Conservation (phyloP, 2,797 vertebrate genomes). For the Cynodonichthys magdalenae region DNA sequence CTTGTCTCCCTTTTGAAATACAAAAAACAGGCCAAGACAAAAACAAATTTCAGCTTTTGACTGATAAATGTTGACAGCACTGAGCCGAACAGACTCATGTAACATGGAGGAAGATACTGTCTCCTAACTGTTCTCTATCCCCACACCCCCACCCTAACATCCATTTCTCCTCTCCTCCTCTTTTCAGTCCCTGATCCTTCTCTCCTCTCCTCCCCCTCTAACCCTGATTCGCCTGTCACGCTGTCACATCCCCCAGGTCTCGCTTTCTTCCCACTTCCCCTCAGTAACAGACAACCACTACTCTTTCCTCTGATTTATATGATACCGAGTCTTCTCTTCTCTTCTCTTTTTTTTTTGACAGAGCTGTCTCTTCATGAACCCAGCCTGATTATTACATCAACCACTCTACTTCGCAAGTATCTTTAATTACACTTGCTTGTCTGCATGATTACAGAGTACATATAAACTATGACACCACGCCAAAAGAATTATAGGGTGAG, state of each 20-base stretch:
- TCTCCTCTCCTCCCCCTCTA: slow-evolving; percentile 31
- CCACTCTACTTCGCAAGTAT: slow-evolving; percentile 28
- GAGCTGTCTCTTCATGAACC: slow-evolving; percentile 24
- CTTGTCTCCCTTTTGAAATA: slow-evolving; percentile 16
- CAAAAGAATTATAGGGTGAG: slow-evolving; percentile 8
- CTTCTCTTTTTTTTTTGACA: not conserved
- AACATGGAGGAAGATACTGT: slow-evolving; percentile 26
- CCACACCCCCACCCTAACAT: slow-evolving; percentile 34
- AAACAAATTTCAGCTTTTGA: slow-evolving; percentile 7
- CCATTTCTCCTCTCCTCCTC: slow-evolving; percentile 13
- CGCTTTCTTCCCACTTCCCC: slow-evolving; percentile 4
- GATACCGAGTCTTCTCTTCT: not conserved
- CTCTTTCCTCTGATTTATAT: slow-evolving; percentile 22
- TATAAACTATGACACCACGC: slow-evolving; percentile 38
- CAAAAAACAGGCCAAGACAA: slow-evolving; percentile 3
- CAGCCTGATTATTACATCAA: slow-evolving; percentile 29
- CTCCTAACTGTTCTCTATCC: slow-evolving; percentile 26
- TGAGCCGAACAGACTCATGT: slow-evolving; percentile 23
- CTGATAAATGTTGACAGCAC: slow-evolving; percentile 40
- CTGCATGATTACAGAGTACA: slow-evolving; percentile 35
- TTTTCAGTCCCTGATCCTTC: slow-evolving; percentile 6
- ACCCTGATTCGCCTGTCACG: slow-evolving; percentile 39
- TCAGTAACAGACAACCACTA: slow-evolving; percentile 2
- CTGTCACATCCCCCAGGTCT: slow-evolving; percentile 22
- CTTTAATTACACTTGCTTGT: slow-evolving; percentile 60